Evolutionary conservation across 1,140 invertebrate genomes (phyloP), one percentile per base, ranked within the genome.

Genomic region (Brachionus asplanchnoidis): DNA sequence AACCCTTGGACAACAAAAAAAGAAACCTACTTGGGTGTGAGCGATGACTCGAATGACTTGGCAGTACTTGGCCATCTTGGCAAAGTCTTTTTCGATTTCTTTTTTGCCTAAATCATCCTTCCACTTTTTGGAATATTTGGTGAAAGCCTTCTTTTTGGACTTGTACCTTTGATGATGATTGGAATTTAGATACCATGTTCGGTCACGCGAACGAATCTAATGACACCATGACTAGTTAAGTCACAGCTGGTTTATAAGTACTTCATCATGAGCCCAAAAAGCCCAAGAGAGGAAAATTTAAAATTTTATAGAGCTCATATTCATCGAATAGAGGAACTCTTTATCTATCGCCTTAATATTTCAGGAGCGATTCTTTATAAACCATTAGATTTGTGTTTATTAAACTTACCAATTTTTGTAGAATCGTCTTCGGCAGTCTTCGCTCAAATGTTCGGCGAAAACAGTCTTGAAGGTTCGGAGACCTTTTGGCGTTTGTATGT

Each of bases 81-180:
- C 94, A 86, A 99, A 94, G 87, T 99, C 96, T 85, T 94, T 94
- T 86, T 99, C 96, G 89, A 99, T 99, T 78, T 95, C 95, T 90
- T 98, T 97, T 89, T 94, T 95, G 60, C 98, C 97, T 85, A 95
- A 92, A 86, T 95, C 94, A 92, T 99, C 97, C 87, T 95, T 93
- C 97, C 97, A 99, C 90, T 99, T 99, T 92, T 98, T 98, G 88
- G 95, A 94, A 83, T 95, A 93, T 91, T 99, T 99, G 85, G 96
- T 96, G 91, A 99, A 99, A 87, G 98, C 98, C 95, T 98, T 99
- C 95, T 99, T 99, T 93, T 99, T 98, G 89, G 95, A 97, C 91
- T 97, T 96, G 92, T 97, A 98, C 98, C 97, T 99, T 46, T 73
- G 32, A 42, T 44, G 68, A 42, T 42, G 32, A 42, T 20, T 40